Evolutionary conservation across 2,888 invertebrate genomes (phyloP).

Genomic region (Morpho helenor): DNA sequence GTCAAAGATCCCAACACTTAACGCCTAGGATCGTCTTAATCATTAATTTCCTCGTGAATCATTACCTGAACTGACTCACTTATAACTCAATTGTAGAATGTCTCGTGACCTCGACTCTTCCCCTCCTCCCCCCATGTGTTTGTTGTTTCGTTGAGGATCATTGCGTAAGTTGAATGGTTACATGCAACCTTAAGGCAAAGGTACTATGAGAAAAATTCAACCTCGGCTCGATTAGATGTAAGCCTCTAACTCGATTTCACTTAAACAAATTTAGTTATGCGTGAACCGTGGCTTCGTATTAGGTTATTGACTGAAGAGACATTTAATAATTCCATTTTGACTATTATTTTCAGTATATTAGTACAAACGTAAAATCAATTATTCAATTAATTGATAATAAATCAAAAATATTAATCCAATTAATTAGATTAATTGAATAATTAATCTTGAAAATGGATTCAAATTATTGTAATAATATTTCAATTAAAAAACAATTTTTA

Average conservation of each 20-base stretch:
- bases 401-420: no score
- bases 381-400: no score
- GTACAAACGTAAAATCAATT: no score
- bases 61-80: constrained; percentile 20
- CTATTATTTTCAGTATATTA: no score
- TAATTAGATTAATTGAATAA: no score
- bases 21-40: constrained; percentile 17
- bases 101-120: constrained; percentile 19
- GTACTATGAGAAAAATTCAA: constrained; percentile 27
- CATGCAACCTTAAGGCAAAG: constrained; percentile 12
- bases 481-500: no score
- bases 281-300: constrained; percentile 2
- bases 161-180: constrained; percentile 16
- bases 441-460: no score
- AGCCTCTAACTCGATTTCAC: constrained; percentile 18
- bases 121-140: constrained; percentile 12
- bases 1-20: constrained; percentile 22
- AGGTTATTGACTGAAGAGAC: not conserved
- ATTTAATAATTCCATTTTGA: no score
- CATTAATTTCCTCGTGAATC: constrained; percentile 28
- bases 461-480: no score
- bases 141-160: constrained; percentile 12
- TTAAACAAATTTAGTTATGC: constrained; percentile 12
- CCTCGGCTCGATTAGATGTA: constrained; percentile 24
- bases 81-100: constrained; percentile 23